Evolutionary conservation across 2,113 vertebrate species (phyloP), one percentile per base, ranked within the genome.

Genomic region (Syngnathus typhle): DNA sequence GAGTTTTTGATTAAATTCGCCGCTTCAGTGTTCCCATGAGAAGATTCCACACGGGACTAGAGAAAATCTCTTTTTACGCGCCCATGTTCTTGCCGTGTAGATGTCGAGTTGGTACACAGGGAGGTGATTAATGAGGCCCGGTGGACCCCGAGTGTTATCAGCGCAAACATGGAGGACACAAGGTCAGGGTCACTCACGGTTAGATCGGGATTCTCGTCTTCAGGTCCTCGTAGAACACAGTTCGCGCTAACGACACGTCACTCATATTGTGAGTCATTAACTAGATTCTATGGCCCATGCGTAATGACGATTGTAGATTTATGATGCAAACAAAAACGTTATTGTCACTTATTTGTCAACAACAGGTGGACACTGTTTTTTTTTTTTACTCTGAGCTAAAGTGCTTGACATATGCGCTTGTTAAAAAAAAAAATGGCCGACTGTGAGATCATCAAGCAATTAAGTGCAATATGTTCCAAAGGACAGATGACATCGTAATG

Each of bases 401-500:
- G 55, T 32, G 64, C 60, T 73, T 78, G 82, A 80, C 76, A 65
- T 71, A 75, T 71, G 65, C 54, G 74, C 74, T 78, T 80, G 79
- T 86, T 86, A 76, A 79, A 84, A 72, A 68, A 84, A 72, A 68
- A 37, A 66, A 39, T 72, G 72, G 67, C 71, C 49, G 67, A 64
- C 75, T 83, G 69, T 84, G 78, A 81, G 86, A 86, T 65, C 54
- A 76, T 67, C 52, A 13, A 61, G 76, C 82, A 81, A 79, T 86
- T 85, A 85, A 89, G 86, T 76, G 60, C 80, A 85, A 80, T 88
- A 81, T 87, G 82, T 77, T 84, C 67, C 75, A 71, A 71, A 75
- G 75, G 76, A 82, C 71, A 65, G 79, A 82, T 80, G 77, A 83
- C 74, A 83, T 74, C 75, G 77, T 56, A 56, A 12, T 37, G 32